phyloP scores from a whole-genome alignment of 2,888 invertebrate genomes.

The Dicranocentrus wangi region DNA sequence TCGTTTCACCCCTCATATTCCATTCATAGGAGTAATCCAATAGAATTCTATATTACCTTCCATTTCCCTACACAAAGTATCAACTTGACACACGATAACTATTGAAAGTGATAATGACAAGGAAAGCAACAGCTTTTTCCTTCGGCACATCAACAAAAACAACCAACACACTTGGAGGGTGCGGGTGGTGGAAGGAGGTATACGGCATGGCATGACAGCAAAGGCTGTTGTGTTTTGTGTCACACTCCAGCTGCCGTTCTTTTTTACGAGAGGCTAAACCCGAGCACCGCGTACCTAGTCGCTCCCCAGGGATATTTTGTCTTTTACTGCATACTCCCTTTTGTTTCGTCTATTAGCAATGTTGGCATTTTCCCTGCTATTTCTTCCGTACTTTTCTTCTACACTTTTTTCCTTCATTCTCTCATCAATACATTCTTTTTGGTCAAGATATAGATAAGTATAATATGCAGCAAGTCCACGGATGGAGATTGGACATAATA shows the following conservation, averaged over 20 bases:
- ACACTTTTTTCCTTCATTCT: neutral
- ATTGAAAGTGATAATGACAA: slow-evolving; percentile 1
- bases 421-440: too few species aligned
- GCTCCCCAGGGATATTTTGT: slow-evolving; percentile 72
- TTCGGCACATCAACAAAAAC: neutral
- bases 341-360: slow-evolving; percentile 14
- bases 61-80: too few species aligned
- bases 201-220: neutral
- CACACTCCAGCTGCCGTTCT: slow-evolving; percentile 24
- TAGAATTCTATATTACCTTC: too few species aligned
- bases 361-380: neutral
- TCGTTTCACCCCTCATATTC: too few species aligned
- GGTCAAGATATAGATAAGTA: too few species aligned
- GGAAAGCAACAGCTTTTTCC: slow-evolving; percentile 11
- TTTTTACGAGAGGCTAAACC: neutral
- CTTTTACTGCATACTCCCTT: slow-evolving; percentile 66
- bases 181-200: neutral
- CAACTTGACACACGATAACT: neutral
- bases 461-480: too few species aligned
- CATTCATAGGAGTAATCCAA: too few species aligned
- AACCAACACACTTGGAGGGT: slow-evolving; percentile 2
- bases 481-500: too few species aligned
- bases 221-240: slow-evolving; percentile 4
- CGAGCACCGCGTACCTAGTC: slow-evolving; percentile 50
- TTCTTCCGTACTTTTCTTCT: neutral